Evolutionary conservation across 2,888 invertebrate genomes (phyloP).

Genomic region (Unio delphinus): DNA sequence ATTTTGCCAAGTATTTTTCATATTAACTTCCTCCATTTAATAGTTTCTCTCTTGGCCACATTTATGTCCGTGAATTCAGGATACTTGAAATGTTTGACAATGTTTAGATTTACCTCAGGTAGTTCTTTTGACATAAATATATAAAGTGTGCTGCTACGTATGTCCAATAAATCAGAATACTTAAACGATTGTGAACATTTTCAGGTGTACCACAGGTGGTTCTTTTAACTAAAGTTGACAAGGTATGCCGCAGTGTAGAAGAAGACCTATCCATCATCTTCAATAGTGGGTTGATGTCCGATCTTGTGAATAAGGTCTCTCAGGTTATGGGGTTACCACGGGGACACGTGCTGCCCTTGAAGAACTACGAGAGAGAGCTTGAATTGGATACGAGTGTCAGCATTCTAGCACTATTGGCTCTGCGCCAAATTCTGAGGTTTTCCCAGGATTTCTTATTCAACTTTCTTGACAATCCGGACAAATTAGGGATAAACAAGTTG

Average conservation of each 20-base stretch:
- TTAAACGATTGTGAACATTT: neutral
- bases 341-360: conserved; percentile 29
- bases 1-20: too few species aligned
- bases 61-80: too few species aligned
- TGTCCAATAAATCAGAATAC: too few species aligned
- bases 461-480: conserved; percentile 3
- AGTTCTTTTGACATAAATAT: too few species aligned
- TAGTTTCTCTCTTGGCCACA: too few species aligned
- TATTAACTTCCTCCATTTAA: too few species aligned
- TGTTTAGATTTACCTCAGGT: too few species aligned
- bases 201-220: conserved; percentile 25
- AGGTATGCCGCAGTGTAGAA: conserved; percentile 20
- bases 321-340: conserved; percentile 28
- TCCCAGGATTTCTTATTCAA: conserved; percentile 28
- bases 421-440: conserved; percentile 26
- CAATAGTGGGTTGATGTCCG: conserved; percentile 13
- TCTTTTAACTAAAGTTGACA: conserved; percentile 38
- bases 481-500: neutral
- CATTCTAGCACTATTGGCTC: conserved; percentile 22
- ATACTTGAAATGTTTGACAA: too few species aligned
- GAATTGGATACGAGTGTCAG: conserved; percentile 19
- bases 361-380: conserved; percentile 38
- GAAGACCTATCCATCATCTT: conserved; percentile 18
- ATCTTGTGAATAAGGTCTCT: conserved; percentile 21
- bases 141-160: too few species aligned